Conservation (phyloP, 2,797 vertebrate species). For the Danio albolineatus region DNA sequence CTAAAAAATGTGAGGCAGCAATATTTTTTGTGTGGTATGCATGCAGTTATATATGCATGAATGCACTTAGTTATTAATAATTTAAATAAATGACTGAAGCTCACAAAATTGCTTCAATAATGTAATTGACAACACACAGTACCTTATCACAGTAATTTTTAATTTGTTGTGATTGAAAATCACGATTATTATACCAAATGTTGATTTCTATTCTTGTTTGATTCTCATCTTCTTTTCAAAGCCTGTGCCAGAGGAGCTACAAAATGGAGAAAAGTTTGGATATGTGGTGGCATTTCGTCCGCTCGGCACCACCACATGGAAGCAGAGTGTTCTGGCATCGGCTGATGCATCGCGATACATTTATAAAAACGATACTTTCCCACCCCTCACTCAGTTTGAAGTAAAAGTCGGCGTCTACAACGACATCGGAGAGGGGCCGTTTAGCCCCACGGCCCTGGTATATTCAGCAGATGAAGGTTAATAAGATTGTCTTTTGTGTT, state of each 20-base stretch:
- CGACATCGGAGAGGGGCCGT: constrained; percentile 83
- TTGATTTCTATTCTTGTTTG: no score
- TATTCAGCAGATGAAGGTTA: constrained; percentile 88
- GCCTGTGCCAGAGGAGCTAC: constrained; percentile 88
- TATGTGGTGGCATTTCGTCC: constrained; percentile 85
- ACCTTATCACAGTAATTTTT: no score
- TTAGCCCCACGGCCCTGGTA: constrained; percentile 76
- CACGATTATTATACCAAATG: no score
- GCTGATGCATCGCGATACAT: constrained; percentile 84
- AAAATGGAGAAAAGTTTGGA: constrained; percentile 88
- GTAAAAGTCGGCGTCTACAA: constrained; percentile 90
- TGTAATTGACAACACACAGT: no score
- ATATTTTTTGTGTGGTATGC: no score
- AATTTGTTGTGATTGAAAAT: no score
- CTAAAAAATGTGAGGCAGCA: no score
- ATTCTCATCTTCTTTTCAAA: constrained; percentile 63
- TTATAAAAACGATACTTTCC: constrained; percentile 84
- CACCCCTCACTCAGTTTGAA: constrained; percentile 85
- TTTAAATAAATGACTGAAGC: no score
- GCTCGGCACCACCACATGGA: constrained; percentile 82
- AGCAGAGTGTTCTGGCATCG: constrained; percentile 81
- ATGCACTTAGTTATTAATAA: no score
- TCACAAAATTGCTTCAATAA: no score
- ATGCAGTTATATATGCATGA: no score
- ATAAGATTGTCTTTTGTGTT: constrained; percentile 44